A percentile compares a stretch with the other conserved stretches of the same genome.
Evolutionary conservation across 1,140 invertebrate genomes (phyloP).

Genomic region (Mamestra configurata): DNA sequence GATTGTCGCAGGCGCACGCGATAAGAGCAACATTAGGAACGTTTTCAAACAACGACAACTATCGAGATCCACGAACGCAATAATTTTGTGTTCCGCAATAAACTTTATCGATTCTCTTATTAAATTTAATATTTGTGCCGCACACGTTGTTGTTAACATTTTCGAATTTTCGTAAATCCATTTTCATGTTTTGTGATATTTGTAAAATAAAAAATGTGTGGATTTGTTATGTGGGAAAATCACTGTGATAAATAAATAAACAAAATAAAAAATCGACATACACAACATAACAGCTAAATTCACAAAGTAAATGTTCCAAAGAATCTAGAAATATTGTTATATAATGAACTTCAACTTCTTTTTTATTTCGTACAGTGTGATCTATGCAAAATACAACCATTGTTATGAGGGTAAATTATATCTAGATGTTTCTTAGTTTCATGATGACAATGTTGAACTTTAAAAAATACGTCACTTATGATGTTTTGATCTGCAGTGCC

Average conservation of each 20-base stretch:
- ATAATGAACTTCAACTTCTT: constrained; percentile 19
- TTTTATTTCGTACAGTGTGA: not conserved
- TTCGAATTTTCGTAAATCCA: constrained; percentile 21
- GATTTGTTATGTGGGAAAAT: not conserved
- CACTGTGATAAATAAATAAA: not conserved
- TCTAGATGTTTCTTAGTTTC: no score
- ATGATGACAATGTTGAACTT: no score
- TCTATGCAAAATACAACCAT: constrained; percentile 23
- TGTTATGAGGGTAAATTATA: constrained; percentile 29
- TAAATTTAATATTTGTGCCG: constrained; percentile 75
- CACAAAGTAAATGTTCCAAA: not conserved
- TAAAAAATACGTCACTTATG: not conserved
- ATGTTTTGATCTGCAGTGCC: not conserved
- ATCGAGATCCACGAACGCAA: constrained; percentile 86
- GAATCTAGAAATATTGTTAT: no score
- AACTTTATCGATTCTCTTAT: constrained; percentile 85
- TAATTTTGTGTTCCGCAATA: constrained; percentile 82
- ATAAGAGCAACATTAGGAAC: constrained; percentile 84
- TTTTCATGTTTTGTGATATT: constrained; percentile 4
- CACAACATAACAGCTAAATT: no score
- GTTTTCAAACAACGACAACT: constrained; percentile 73
- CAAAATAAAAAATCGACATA: no score
- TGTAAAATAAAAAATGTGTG: not conserved
- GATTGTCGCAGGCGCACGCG: constrained; percentile 76
- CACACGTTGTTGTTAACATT: constrained; percentile 32